Conservation (phyloP, 1,140 invertebrate species). For the Drosophila chauvacae region DNA sequence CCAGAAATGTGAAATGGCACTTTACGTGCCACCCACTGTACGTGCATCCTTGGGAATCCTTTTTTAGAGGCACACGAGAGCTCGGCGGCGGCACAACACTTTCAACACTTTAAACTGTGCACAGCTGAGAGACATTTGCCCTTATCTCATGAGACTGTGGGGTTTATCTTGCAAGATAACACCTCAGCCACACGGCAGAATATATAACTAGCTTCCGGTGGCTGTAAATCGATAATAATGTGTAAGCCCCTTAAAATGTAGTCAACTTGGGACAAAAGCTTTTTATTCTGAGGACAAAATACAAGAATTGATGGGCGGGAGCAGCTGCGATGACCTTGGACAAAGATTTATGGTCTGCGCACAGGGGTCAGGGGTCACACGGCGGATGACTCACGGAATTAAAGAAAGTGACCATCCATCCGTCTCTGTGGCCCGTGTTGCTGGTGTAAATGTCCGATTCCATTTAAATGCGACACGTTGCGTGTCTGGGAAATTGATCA, state of each 20-base stretch:
- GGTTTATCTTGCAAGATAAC: constrained; percentile 41
- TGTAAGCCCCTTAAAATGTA: constrained; percentile 32
- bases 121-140: background rate
- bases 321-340: constrained; percentile 41
- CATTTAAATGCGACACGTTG: constrained; percentile 41
- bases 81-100: background rate
- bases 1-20: constrained; percentile 32
- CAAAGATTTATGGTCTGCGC: constrained; percentile 37
- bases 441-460: constrained; percentile 15
- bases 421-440: background rate
- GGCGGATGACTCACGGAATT: constrained; percentile 29
- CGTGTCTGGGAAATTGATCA: constrained; percentile 42
- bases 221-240: constrained; percentile 16
- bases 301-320: constrained; percentile 19
- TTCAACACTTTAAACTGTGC: constrained; percentile 15
- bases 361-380: constrained; percentile 24
- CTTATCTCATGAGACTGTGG: constrained; percentile 46
- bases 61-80: background rate
- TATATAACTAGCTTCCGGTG: background rate
- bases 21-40: constrained; percentile 16
- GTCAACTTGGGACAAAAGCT: constrained; percentile 12
- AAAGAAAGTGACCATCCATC: constrained; percentile 1
- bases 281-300: constrained; percentile 17
- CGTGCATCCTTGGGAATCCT: constrained; percentile 48
- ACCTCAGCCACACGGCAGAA: background rate